Percentiles rank a stretch among this genome's conserved stretches.
Conservation (phyloP, 2,113 vertebrate genomes). For the Otus sunia region DNA sequence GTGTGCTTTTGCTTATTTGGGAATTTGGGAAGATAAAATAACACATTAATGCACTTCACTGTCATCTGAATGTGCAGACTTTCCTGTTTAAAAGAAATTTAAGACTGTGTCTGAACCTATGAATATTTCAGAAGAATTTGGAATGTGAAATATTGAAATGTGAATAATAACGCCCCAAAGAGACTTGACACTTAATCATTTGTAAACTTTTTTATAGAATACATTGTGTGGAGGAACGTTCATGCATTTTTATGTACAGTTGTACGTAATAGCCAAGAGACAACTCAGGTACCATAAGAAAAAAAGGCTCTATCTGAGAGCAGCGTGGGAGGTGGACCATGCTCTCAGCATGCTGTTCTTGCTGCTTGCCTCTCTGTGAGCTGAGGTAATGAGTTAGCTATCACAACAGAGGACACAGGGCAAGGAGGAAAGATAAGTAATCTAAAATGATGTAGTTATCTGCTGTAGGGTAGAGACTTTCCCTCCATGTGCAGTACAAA, state of each 20-base stretch:
- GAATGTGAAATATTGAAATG: background rate
- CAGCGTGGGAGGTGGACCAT: background rate
- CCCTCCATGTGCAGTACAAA: background rate
- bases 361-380: background rate
- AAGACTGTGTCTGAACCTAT: background rate
- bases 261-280: background rate
- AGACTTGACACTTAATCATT: background rate
- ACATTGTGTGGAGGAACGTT: background rate
- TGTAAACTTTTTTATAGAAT: background rate
- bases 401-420: background rate
- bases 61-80: background rate
- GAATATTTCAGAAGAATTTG: background rate
- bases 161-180: background rate
- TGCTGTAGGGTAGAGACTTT: background rate
- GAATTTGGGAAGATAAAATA: background rate
- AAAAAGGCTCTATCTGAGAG: background rate
- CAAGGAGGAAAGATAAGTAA: background rate
- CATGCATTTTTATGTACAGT: background rate
- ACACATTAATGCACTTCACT: too few relatives aligned
- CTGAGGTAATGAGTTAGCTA: background rate
- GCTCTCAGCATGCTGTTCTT: background rate
- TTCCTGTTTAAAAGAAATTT: background rate
- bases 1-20: background rate
- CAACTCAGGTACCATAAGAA: fast-evolving
- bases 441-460: background rate